Conservation (phyloP, 2,113 vertebrate species). For the Equus quagga region DNA sequence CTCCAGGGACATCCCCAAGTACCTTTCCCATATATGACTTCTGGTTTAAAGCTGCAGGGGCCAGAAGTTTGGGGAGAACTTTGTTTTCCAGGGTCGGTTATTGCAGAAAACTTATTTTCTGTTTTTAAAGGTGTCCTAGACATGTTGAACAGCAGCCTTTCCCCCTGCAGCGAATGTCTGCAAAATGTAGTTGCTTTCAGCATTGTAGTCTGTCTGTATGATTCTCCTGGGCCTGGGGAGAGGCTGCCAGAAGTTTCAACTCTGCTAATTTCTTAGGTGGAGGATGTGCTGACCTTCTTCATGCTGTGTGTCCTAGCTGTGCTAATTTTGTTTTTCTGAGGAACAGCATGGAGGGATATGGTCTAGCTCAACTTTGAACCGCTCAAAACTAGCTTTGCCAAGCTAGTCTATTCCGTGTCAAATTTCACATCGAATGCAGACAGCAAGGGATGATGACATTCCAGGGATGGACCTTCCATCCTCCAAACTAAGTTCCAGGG, state of each 20-base stretch:
- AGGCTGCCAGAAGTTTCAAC: background rate
- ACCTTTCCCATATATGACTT: background rate
- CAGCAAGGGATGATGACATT: background rate
- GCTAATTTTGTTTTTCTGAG: constrained; percentile 15
- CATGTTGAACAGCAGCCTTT: background rate
- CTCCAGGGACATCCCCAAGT: background rate
- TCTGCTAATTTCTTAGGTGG: background rate
- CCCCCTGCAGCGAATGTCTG: background rate
- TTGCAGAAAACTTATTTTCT: background rate
- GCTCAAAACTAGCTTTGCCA: background rate
- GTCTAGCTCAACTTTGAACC: background rate
- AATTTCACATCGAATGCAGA: background rate
- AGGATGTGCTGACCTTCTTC: background rate
- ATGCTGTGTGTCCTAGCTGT: background rate
- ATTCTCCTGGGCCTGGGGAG: background rate
- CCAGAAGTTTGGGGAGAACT: background rate
- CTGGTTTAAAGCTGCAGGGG: background rate
- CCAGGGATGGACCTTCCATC: background rate
- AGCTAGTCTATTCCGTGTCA: background rate
- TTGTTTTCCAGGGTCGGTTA: background rate
- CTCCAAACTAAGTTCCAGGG: background rate
- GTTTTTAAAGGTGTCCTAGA: background rate
- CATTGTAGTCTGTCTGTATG: background rate
- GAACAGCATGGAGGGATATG: background rate
- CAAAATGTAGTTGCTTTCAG: background rate